These are phyloP conservation scores for Urechis unicinctus DNA, from an alignment of 2,888 invertebrate genomes.

Conservation along the genomic window DNA sequence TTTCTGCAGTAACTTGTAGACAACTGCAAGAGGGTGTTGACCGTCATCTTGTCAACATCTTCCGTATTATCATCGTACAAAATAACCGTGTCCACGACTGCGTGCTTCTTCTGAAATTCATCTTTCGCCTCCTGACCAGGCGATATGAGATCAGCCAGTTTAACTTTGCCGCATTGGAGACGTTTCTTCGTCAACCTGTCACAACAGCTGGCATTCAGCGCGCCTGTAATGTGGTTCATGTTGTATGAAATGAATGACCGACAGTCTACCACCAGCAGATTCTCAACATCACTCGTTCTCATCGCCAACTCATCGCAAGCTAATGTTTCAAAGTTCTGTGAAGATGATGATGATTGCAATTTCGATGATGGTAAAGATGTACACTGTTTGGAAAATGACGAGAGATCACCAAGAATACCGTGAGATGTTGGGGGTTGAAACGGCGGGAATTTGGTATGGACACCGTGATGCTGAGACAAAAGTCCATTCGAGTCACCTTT, in stretches of 20 bases:
- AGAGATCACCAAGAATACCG: too few relatives aligned
- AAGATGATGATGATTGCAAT: too few relatives aligned
- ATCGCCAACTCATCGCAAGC: neutral
- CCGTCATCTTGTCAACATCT: constrained; percentile 53
- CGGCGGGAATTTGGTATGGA: neutral
- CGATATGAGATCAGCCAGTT: constrained; percentile 62
- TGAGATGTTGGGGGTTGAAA: neutral
- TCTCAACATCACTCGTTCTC: neutral
- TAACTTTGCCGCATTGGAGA: constrained; percentile 63
- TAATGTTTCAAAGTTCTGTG: too few relatives aligned
- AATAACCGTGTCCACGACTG: constrained; percentile 58
- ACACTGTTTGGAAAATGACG: too few relatives aligned
- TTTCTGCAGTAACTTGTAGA: too few relatives aligned
- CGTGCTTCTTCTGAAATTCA: constrained; percentile 54
- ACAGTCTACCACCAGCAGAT: constrained; percentile 53
- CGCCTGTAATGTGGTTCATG: constrained; percentile 59
- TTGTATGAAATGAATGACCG: constrained; percentile 67
- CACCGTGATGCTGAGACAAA: too few relatives aligned
- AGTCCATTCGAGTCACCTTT: neutral
- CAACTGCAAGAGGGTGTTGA: constrained; percentile 60
- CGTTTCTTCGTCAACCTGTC: constrained; percentile 65
- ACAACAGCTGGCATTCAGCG: constrained; percentile 63
- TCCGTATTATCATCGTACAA: constrained; percentile 63
- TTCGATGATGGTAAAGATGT: too few relatives aligned
- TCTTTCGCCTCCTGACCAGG: constrained; percentile 61